phyloP scores from a whole-genome alignment of 2,113 vertebrate genomes.

The Pipa parva region DNA sequence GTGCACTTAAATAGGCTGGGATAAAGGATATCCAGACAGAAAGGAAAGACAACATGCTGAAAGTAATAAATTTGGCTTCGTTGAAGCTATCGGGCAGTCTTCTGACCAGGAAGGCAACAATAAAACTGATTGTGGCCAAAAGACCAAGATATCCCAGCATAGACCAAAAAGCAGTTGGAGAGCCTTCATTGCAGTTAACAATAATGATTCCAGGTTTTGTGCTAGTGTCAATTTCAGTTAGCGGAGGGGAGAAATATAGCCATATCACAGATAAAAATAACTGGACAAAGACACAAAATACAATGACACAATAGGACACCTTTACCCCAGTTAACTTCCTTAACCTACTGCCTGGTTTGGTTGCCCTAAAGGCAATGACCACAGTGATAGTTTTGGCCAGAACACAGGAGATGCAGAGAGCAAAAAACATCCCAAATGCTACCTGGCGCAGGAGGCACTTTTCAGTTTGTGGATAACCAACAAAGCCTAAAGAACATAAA shows the following conservation, averaged over 20 bases:
- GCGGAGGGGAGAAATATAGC: slow-evolving; percentile 44
- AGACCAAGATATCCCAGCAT: slow-evolving; percentile 47
- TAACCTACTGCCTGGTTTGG: slow-evolving; percentile 35
- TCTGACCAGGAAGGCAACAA: slow-evolving; percentile 10
- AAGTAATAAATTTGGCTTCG: slow-evolving; percentile 26
- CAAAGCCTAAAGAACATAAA: slow-evolving; percentile 19
- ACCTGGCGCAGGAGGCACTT: slow-evolving; percentile 48
- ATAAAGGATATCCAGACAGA: slow-evolving; percentile 34
- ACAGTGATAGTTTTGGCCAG: no score
- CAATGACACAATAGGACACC: slow-evolving; percentile 47
- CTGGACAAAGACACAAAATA: slow-evolving; percentile 45
- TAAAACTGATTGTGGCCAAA: slow-evolving; percentile 38
- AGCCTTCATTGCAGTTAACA: slow-evolving; percentile 43
- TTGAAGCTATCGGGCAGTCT: slow-evolving; percentile 28
- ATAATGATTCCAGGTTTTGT: slow-evolving; percentile 20
- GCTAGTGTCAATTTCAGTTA: slow-evolving; percentile 42
- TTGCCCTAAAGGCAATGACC: no score
- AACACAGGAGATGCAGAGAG: no score
- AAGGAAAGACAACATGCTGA: slow-evolving; percentile 35
- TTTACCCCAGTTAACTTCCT: slow-evolving; percentile 48
- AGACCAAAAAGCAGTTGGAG: slow-evolving; percentile 46
- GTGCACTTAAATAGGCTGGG: slow-evolving; percentile 16
- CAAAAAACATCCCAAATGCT: slow-evolving; percentile 48
- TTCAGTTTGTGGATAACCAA: slow-evolving; percentile 23
- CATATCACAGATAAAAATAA: slow-evolving; percentile 45